These are phyloP conservation scores for Drosophila cardini DNA, from an alignment of 1,140 invertebrate species.

Conservation along the genomic window DNA sequence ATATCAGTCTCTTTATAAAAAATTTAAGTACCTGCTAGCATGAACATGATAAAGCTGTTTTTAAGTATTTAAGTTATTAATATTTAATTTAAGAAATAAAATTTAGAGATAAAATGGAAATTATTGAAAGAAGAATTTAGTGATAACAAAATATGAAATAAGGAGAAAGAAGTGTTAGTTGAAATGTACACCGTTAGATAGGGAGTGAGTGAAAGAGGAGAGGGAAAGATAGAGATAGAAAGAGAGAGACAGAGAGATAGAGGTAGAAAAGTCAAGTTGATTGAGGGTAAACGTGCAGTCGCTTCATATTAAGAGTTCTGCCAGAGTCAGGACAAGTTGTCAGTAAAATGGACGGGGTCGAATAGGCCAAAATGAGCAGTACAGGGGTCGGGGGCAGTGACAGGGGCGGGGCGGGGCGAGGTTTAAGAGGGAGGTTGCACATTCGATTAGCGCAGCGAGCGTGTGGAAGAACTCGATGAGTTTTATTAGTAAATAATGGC, in stretches of 20 bases:
- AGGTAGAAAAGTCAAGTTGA: constrained; percentile 41
- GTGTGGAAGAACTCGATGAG: constrained; percentile 74
- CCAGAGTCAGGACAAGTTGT: constrained; percentile 28
- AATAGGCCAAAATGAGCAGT: not conserved
- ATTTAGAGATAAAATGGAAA: too few relatives aligned
- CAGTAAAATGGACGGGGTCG: not conserved
- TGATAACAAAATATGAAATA: too few relatives aligned
- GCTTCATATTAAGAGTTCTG: constrained; percentile 65
- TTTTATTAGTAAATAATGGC: constrained; percentile 84
- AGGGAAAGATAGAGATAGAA: not conserved
- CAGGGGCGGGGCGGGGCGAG: not conserved
- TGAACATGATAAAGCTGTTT: too few relatives aligned
- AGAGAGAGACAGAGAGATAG: not conserved
- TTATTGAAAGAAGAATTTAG: too few relatives aligned
- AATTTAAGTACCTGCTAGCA: too few relatives aligned
- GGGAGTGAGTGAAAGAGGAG: not conserved
- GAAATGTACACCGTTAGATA: too few relatives aligned
- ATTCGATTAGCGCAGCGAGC: constrained; percentile 69
- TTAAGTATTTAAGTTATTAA: too few relatives aligned
- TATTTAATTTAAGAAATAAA: too few relatives aligned
- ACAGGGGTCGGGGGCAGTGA: not conserved
- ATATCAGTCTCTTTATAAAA: too few relatives aligned
- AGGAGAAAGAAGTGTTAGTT: too few relatives aligned
- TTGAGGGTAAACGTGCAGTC: constrained; percentile 72
- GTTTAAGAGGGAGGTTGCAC: constrained; percentile 15